A percentile compares a stretch with the other conserved stretches of the same genome.
Evolutionary conservation across 2,113 vertebrate species (phyloP).

Genomic region (Talpa occidentalis): DNA sequence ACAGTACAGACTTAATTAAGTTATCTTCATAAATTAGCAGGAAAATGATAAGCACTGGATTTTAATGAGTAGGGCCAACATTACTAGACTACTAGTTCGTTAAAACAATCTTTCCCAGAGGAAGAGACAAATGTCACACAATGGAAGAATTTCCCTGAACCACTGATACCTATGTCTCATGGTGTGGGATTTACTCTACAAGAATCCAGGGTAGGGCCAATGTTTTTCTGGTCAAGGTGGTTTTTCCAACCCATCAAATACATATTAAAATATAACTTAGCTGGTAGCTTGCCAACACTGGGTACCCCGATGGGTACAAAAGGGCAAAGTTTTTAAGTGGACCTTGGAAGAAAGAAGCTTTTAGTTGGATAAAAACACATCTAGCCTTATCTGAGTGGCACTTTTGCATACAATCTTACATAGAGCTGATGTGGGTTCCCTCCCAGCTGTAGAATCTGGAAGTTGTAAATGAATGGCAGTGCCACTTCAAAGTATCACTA

Average conservation of each 20-base stretch:
- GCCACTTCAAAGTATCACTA: slow-evolving; percentile 19
- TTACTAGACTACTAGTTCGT: background rate
- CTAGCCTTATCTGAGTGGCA: slow-evolving; percentile 9
- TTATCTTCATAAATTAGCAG: slow-evolving; percentile 71
- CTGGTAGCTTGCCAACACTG: slow-evolving; percentile 52
- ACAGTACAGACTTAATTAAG: slow-evolving; percentile 75
- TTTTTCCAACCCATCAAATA: slow-evolving; percentile 49
- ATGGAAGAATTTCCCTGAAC: slow-evolving; percentile 54
- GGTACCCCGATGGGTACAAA: slow-evolving; percentile 44
- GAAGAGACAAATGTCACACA: slow-evolving; percentile 66
- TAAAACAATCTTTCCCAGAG: slow-evolving; percentile 55
- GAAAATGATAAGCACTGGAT: slow-evolving; percentile 53
- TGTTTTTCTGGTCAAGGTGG: slow-evolving; percentile 44
- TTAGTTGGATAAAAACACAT: slow-evolving; percentile 38
- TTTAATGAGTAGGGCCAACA: slow-evolving; percentile 21
- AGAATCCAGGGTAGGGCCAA: slow-evolving; percentile 56
- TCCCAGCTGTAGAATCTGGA: slow-evolving; percentile 32
- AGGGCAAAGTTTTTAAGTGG: background rate
- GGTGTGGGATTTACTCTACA: slow-evolving; percentile 59
- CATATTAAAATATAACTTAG: slow-evolving; percentile 60
- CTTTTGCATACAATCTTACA: slow-evolving; percentile 25
- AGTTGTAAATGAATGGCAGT: background rate
- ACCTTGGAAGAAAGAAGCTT: slow-evolving; percentile 65
- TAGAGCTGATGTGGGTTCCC: background rate
- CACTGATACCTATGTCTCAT: slow-evolving; percentile 63